Conservation (phyloP, 2,113 vertebrate species). For the Columba livia region DNA sequence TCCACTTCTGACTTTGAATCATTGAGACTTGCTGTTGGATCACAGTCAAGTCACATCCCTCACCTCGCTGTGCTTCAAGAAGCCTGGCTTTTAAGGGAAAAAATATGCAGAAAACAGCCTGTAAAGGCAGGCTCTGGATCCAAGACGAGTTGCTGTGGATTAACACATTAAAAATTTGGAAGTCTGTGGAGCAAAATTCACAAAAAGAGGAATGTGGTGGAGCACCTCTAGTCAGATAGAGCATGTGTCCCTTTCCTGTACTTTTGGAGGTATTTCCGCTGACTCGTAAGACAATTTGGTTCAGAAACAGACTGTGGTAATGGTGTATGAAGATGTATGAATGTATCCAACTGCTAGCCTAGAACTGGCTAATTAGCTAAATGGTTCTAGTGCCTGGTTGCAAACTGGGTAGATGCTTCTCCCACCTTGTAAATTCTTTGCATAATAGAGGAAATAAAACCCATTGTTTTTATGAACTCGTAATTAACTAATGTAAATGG, state of each 20-base stretch:
- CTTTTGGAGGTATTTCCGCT: neutral
- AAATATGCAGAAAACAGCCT: conserved; percentile 16
- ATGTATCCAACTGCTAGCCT: neutral
- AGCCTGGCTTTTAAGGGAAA: conserved; percentile 33
- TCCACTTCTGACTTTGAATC: conserved; percentile 54
- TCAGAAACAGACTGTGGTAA: neutral
- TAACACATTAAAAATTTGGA: conserved; percentile 34
- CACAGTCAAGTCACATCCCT: conserved; percentile 57
- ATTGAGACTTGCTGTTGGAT: conserved; percentile 52
- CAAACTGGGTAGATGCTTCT: neutral
- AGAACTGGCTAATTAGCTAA: neutral
- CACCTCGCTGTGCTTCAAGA: conserved; percentile 43
- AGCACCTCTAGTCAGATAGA: neutral
- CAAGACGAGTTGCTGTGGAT: conserved; percentile 21
- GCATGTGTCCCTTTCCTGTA: neutral
- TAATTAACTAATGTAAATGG: conserved; percentile 56
- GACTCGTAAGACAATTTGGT: neutral
- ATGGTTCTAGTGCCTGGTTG: neutral
- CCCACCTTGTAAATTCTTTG: conserved; percentile 52
- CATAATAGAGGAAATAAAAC: conserved; percentile 52
- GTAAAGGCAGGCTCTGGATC: neutral
- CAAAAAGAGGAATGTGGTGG: neutral
- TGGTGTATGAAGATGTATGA: neutral
- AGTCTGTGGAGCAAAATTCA: neutral
- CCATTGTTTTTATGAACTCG: conserved; percentile 33